Conservation (phyloP, 2,888 invertebrate species). For the Scotopteryx bipunctaria region DNA sequence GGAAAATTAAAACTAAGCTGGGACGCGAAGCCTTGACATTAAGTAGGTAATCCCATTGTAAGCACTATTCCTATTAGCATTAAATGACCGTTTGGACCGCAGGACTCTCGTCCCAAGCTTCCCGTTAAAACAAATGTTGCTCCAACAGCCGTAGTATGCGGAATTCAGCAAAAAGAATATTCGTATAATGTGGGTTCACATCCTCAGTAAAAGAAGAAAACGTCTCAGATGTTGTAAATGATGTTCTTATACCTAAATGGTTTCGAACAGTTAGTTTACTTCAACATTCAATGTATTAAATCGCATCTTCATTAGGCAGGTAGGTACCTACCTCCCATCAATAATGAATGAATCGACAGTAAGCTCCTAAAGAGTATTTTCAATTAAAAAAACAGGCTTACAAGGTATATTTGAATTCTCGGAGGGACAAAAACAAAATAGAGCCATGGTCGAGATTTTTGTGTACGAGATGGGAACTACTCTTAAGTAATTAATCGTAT, state of each 20-base stretch:
- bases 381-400: slow-evolving; percentile 29
- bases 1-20: slow-evolving; percentile 46
- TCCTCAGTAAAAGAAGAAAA: slow-evolving; percentile 14
- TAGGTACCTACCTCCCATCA: too few relatives aligned
- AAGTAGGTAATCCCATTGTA: slow-evolving; percentile 63
- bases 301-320: too few relatives aligned
- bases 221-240: slow-evolving; percentile 13
- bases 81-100: slow-evolving; percentile 59
- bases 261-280: too few relatives aligned
- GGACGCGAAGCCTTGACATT: slow-evolving; percentile 45
- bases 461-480: too few relatives aligned
- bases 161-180: slow-evolving; percentile 31
- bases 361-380: slow-evolving; percentile 33
- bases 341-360: too few relatives aligned
- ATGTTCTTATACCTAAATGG: too few relatives aligned
- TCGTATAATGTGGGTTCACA: slow-evolving; percentile 23
- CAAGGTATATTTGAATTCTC: too few relatives aligned
- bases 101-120: slow-evolving; percentile 43
- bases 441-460: too few relatives aligned
- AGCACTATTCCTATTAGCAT: slow-evolving; percentile 67
- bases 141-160: slow-evolving; percentile 27
- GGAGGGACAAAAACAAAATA: too few relatives aligned
- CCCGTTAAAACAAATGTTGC: slow-evolving; percentile 35
- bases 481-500: too few relatives aligned
- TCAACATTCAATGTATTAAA: too few relatives aligned